These are phyloP conservation scores for Semaprochilodus insignis DNA, from an alignment of 2,797 vertebrate genomes.

Conservation along the genomic window DNA sequence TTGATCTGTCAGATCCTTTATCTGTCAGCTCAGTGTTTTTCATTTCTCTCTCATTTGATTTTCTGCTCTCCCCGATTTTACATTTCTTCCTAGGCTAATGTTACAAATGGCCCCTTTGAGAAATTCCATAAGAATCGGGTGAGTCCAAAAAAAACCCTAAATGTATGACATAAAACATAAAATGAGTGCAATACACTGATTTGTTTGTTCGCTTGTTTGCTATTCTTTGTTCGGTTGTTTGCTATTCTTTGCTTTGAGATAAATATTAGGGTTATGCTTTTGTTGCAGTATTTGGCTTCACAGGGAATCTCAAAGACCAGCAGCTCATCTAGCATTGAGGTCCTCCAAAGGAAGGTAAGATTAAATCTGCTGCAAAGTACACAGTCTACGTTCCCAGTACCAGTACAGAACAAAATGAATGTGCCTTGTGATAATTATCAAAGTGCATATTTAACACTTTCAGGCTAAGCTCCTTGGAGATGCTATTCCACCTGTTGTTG, in stretches of 20 bases:
- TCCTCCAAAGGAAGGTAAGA: conserved; percentile 73
- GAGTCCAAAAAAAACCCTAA: background rate
- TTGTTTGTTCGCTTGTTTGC: background rate
- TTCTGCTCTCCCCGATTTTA: too few species aligned
- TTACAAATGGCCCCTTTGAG: conserved; percentile 56
- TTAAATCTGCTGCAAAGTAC: background rate
- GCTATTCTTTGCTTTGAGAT: background rate
- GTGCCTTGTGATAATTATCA: background rate
- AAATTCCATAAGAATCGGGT: conserved; percentile 71
- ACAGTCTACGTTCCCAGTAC: background rate
- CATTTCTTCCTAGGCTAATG: conserved; percentile 54
- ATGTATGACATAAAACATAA: background rate
- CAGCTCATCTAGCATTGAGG: conserved; percentile 66
- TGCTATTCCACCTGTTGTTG: conserved; percentile 69
- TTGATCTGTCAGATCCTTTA: too few species aligned
- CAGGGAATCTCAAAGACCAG: conserved; percentile 59
- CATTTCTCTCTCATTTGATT: background rate
- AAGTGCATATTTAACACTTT: conserved; percentile 29
- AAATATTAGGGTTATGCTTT: background rate
- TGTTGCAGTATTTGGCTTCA: conserved; percentile 61
- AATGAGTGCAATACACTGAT: background rate
- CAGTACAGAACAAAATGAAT: background rate
- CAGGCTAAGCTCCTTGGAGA: conserved; percentile 79
- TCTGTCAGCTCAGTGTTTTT: background rate
- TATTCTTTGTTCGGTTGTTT: background rate